Percentiles rank a stretch among this genome's conserved stretches.
phyloP scores from a whole-genome alignment of 2,113 vertebrate species.

The Dissostichus mawsoni region DNA sequence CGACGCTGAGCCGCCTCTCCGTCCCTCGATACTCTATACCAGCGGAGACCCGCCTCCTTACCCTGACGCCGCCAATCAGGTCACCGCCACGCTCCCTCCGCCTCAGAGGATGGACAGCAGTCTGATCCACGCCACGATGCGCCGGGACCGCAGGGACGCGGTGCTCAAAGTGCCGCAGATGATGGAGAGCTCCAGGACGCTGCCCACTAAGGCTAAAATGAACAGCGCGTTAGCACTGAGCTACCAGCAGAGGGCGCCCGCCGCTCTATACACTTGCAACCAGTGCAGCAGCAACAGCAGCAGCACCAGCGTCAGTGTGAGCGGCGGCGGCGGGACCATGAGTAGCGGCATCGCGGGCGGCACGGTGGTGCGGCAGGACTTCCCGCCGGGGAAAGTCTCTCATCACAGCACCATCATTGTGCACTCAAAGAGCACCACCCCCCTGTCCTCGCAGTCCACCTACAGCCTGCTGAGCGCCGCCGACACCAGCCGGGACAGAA shows the following conservation, averaged over 20 bases:
- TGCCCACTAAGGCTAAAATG: constrained; percentile 91
- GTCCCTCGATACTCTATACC: constrained; percentile 94
- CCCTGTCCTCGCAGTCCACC: constrained; percentile 93
- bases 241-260: constrained; percentile 90
- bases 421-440: constrained; percentile 90
- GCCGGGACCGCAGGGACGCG: constrained; percentile 92
- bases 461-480: constrained; percentile 91
- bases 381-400: constrained; percentile 82
- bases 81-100: constrained; percentile 84
- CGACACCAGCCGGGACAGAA: constrained; percentile 90
- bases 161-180: constrained; percentile 91
- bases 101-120: constrained; percentile 88
- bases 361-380: constrained; percentile 87
- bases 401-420: constrained; percentile 91
- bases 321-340: constrained; percentile 78
- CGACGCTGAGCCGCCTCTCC: constrained; percentile 93
- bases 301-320: constrained; percentile 80
- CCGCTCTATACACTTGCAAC: constrained; percentile 93
- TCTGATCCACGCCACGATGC: constrained; percentile 93
- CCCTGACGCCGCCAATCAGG: constrained; percentile 90
- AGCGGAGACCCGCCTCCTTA: constrained; percentile 95
- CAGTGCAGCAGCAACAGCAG: constrained; percentile 90
- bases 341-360: constrained; percentile 84
- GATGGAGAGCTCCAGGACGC: constrained; percentile 89
- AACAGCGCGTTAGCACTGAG: constrained; percentile 86